phyloP scores from a whole-genome alignment of 2,797 vertebrate genomes.

The Chelidonichthys spinosus region DNA sequence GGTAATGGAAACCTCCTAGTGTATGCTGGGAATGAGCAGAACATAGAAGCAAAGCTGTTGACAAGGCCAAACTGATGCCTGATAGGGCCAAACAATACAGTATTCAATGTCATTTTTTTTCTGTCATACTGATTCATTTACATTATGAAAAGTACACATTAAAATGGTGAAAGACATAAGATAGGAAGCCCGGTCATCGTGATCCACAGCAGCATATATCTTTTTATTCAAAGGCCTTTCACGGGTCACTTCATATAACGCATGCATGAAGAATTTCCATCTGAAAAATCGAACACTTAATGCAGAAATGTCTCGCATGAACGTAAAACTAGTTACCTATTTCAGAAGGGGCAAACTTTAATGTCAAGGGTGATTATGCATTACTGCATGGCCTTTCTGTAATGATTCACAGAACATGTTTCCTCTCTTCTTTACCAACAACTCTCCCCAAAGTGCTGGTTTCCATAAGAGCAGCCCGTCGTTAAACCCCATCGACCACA shows the following conservation, averaged over 20 bases:
- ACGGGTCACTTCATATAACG: neutral
- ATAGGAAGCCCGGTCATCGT: too few relatives aligned
- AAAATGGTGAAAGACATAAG: neutral
- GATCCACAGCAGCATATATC: neutral
- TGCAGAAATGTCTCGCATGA: neutral
- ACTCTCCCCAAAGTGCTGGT: conserved; percentile 3
- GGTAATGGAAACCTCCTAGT: conserved; percentile 72
- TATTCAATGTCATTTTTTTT: neutral
- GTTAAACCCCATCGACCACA: conserved; percentile 45
- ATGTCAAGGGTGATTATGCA: conserved; percentile 43
- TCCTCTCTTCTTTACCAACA: neutral
- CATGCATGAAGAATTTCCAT: conserved; percentile 1
- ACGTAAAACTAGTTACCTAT: neutral
- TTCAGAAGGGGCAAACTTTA: conserved; percentile 14
- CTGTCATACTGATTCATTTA: neutral
- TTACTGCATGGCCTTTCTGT: conserved; percentile 23
- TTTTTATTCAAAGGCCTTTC: neutral
- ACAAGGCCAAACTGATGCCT: conserved; percentile 19
- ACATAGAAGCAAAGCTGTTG: conserved; percentile 25
- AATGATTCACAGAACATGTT: conserved; percentile 21
- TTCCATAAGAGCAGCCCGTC: conserved; percentile 36
- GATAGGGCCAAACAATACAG: conserved; percentile 12
- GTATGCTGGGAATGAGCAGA: conserved; percentile 65
- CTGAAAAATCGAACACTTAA: neutral
- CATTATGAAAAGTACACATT: neutral